Conservation (phyloP, 2,797 vertebrate genomes). For the Potorous gilbertii region DNA sequence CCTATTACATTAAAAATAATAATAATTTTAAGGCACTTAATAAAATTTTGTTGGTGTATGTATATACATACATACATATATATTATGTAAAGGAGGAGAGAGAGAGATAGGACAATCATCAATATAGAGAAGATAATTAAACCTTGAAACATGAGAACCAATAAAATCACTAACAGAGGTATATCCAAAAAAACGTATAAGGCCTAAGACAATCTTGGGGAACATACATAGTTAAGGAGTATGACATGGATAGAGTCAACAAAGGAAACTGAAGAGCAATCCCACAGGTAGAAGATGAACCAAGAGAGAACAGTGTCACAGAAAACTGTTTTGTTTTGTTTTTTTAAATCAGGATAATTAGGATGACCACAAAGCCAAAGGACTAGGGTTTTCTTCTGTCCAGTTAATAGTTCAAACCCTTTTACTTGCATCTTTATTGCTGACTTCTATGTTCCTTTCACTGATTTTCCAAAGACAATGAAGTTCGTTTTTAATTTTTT, state of each 20-base stretch:
- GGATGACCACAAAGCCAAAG: neutral
- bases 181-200: neutral
- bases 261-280: neutral
- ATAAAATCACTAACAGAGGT: neutral
- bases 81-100: neutral
- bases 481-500: conserved; percentile 2
- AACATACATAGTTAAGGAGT: too few relatives aligned
- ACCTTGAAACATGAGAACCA: neutral
- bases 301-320: neutral
- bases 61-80: too few relatives aligned
- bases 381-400: conserved; percentile 1
- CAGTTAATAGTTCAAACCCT: neutral
- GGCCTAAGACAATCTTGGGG: neutral
- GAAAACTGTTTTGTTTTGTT: neutral
- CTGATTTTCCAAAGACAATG: neutral
- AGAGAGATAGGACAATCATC: neutral
- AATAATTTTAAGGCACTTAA: neutral
- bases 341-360: neutral
- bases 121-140: neutral
- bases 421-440: neutral
- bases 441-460: neutral
- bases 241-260: neutral
- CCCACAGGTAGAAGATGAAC: neutral
- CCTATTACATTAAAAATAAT: neutral
- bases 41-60: too few relatives aligned